phyloP scores from a whole-genome alignment of 2,113 vertebrate genomes.

The Thamnophis sirtalis region DNA sequence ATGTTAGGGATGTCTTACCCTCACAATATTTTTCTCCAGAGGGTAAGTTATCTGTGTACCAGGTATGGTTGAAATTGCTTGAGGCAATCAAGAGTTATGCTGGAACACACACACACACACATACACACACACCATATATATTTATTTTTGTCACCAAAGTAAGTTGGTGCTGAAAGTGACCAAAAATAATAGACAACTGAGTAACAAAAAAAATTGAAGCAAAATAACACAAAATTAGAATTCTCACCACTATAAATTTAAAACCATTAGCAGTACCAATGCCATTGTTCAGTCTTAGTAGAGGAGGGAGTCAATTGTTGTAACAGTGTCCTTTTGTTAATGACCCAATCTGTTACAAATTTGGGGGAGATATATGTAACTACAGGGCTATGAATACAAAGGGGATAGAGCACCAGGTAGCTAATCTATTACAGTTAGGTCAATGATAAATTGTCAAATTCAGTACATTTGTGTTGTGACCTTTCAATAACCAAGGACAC shows the following conservation, averaged over 20 bases:
- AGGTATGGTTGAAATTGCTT: no score
- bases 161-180: neutral
- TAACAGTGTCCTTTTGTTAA: neutral
- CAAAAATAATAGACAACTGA: neutral
- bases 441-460: neutral
- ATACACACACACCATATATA: neutral
- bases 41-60: no score
- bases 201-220: neutral
- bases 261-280: neutral
- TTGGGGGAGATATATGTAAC: neutral
- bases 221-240: neutral
- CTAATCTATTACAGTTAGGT: neutral
- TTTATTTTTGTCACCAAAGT: neutral
- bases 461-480: neutral
- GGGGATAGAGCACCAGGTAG: neutral
- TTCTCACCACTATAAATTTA: neutral
- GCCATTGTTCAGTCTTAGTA: neutral
- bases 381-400: neutral
- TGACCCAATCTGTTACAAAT: neutral
- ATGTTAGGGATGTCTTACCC: no score
- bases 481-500: neutral
- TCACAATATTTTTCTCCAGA: no score
- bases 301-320: neutral
- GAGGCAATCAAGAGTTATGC: no score
- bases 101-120: no score